These are phyloP conservation scores for Microctenopoma steveboyesi DNA, from an alignment of 2,797 vertebrate species.

Conservation along the genomic window DNA sequence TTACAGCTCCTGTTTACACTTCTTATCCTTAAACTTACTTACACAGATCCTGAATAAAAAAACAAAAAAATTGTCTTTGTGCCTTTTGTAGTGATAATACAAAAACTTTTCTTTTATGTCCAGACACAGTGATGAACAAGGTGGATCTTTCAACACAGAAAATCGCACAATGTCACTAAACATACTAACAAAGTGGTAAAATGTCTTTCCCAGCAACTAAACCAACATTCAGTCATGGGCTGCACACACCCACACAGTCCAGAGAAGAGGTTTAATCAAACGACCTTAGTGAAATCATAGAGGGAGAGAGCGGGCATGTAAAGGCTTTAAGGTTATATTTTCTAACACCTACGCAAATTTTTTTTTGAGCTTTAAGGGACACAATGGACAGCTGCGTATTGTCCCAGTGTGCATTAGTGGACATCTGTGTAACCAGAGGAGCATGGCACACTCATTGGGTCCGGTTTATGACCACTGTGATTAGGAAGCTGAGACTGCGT, in stretches of 20 bases:
- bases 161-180: neutral
- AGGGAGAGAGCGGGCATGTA: neutral
- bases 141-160: no score
- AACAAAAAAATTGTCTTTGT: no score
- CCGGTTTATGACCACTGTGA: constrained; percentile 47
- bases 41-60: no score
- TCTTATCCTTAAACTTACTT: no score
- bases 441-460: constrained; percentile 32
- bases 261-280: constrained; percentile 8
- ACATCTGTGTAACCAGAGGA: constrained; percentile 35
- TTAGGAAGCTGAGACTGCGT: constrained; percentile 55
- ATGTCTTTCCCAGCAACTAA: neutral
- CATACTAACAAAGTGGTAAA: neutral
- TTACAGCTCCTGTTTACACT: no score
- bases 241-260: constrained; percentile 6
- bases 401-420: neutral
- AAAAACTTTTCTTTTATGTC: no score
- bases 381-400: neutral
- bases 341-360: constrained; percentile 12
- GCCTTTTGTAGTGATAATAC: no score
- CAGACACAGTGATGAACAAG: no score
- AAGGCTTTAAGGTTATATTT: neutral
- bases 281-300: neutral
- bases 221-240: neutral
- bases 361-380: constrained; percentile 5